Base-by-base conservation (phyloP, 1,140 invertebrate genomes). In the Philaenus spumarius region DNA sequence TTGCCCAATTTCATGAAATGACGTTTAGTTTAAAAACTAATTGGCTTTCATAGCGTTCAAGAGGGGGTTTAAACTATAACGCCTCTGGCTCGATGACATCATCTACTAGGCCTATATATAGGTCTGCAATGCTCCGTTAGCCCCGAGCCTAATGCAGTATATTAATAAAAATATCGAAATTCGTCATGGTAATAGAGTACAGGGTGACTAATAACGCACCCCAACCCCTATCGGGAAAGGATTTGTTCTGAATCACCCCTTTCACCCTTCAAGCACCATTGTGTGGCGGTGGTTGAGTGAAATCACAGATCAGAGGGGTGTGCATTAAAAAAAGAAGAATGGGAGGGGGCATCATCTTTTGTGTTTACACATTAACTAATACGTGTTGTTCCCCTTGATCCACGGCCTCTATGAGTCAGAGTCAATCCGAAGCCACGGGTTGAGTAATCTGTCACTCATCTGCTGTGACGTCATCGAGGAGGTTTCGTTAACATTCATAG, bases 321-420 rank as follows among this genome's bases (percentile, higher is more conserved):
- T 30, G 48, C 34, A 51, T 51, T 51, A 51, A 51, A 51, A 51
- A 51, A 51, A 12, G 26, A 30, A 20, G 45, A 47, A 47, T 47
- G 48, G 48, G 23, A 24, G 3, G 26, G 12, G 26, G 26, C 20
- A 51, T 51, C 48, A 51, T 51, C 48, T 51, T 51, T 51, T 51
- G 48, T 51, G 48, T 51, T 51, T 51, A 51, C 48, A 51, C 48
- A 51, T 51, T 51, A 51, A 34, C 26, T 51, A 51, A 51, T 51
- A 26, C 26, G 48, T 51, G 48, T 30, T 47, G 26, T 30, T 30
- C 26, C 26, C 26, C 26, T 30, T 3, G 26, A 30, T 4, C 26
- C 26, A 3, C 45, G 15, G 5, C 34, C 12, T 30, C 23, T 30
- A 23, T 30, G 14, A 47, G 45, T 20, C 23, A 30, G 48, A 51